These are phyloP conservation scores for Entelurus aequoreus DNA, from an alignment of 2,113 vertebrate genomes.

Conservation along the genomic window DNA sequence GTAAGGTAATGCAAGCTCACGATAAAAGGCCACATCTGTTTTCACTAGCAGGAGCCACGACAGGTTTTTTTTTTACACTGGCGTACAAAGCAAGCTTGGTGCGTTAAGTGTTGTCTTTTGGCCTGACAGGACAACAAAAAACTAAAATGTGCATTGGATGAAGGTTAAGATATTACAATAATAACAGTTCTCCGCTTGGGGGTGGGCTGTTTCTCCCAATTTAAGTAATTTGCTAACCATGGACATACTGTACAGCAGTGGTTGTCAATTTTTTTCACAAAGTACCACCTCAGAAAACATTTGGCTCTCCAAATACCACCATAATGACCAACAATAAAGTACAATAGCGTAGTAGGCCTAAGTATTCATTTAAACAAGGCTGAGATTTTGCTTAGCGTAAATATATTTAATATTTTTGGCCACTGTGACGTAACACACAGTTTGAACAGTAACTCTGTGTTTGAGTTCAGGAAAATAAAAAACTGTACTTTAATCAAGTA, in stretches of 20 bases:
- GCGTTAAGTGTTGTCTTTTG: conserved; percentile 24
- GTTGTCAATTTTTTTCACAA: too few relatives aligned
- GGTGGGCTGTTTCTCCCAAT: conserved; percentile 28
- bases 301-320: too few relatives aligned
- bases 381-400: too few relatives aligned
- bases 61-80: conserved; percentile 15
- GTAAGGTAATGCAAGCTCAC: conserved; percentile 60
- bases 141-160: conserved; percentile 4
- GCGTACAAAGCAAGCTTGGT: conserved; percentile 18
- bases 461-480: too few relatives aligned
- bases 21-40: conserved; percentile 62
- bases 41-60: conserved; percentile 54
- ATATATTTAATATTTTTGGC: too few relatives aligned
- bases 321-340: too few relatives aligned
- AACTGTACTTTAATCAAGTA: too few relatives aligned
- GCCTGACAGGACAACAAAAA: conserved; percentile 5
- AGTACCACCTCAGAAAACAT: too few relatives aligned
- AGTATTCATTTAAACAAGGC: too few relatives aligned
- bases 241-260: neutral
- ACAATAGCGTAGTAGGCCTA: too few relatives aligned
- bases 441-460: too few relatives aligned
- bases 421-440: too few relatives aligned
- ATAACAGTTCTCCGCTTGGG: conserved; percentile 27
- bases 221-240: neutral
- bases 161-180: conserved; percentile 23